Percentiles rank a stretch among this genome's conserved stretches.
phyloP scores from a whole-genome alignment of 1,140 invertebrate genomes.

The Leptinotarsa lineolata region DNA sequence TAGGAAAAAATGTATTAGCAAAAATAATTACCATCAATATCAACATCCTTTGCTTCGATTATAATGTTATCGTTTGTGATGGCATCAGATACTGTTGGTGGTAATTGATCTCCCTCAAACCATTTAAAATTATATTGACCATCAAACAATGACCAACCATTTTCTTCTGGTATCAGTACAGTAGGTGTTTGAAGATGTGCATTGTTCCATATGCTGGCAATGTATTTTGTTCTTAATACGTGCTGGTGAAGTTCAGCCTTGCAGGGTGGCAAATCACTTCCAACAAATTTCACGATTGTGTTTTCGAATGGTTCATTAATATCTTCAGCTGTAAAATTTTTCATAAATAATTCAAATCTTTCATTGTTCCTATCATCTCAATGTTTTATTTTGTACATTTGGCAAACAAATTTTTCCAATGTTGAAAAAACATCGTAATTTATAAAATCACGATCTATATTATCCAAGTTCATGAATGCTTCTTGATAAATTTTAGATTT shows the following conservation, averaged over 20 bases:
- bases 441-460: too few species aligned
- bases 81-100: slow-evolving; percentile 20
- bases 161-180: slow-evolving; percentile 26
- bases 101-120: slow-evolving; percentile 38
- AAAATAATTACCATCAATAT: slow-evolving; percentile 10
- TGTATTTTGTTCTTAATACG: slow-evolving; percentile 45
- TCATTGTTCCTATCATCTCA: too few species aligned
- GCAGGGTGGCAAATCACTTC: slow-evolving; percentile 43
- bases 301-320: slow-evolving; percentile 41
- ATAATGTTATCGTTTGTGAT: background rate
- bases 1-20: background rate
- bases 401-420: too few species aligned
- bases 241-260: slow-evolving; percentile 49
- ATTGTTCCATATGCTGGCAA: slow-evolving; percentile 48
- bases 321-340: slow-evolving; percentile 17
- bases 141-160: slow-evolving; percentile 34
- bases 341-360: too few species aligned
- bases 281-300: slow-evolving; percentile 39
- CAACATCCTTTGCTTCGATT: background rate
- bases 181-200: slow-evolving; percentile 30
- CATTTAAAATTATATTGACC: slow-evolving; percentile 37
- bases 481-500: too few species aligned
- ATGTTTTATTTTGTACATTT: too few species aligned
- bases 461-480: too few species aligned
- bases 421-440: too few species aligned